Evolutionary conservation across 2,113 vertebrate species (phyloP), one percentile per base, ranked within the genome.

Genomic region (Mirounga angustirostris): DNA sequence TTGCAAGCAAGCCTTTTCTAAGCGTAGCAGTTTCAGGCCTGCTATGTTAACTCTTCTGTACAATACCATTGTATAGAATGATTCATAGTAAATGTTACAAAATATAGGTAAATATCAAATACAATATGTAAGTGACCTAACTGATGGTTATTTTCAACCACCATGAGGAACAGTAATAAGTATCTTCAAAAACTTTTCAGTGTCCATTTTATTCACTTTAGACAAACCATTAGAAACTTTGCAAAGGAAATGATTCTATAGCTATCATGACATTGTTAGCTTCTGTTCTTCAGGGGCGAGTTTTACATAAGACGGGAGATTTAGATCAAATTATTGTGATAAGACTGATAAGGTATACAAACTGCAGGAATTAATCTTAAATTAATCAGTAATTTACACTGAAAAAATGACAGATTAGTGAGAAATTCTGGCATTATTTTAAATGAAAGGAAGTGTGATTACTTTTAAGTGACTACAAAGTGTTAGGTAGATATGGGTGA

Each of bases 351-450:
- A 92, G 22, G 30, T 80, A 58, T 84, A 71, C 54, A 89, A 76
- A 80, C 73, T 80, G 5, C 84, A 65, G 63, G 30, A 82, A 59
- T 89, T 93, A 33, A 91, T 16, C 40, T 85, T 96, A 86, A 90
- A 82, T 78, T 86, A 86, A 95, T 89, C 69, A 71, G 36, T 86
- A 95, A 76, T 83, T 40, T n/a, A 78, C 59, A 40, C 43, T 71
- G 61, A 78, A 19, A 91, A 97, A 98, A 82, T 69, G 14, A 97
- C 21, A 59, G 43, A 10, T 67, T 90, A 67, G 59, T 94, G 67
- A 95, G 61, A 96, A 84, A 87, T 81, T 76, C 56, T 94, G 69
- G 26, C 36, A 80, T 96, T 96, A 61, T 95, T 92, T 85, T 92
- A 61, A 91, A 85, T 96, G 43, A 81, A 91, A 85, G 40, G 18